These are phyloP conservation scores for Laticauda colubrina DNA, from an alignment of 2,113 vertebrate species.

Conservation along the genomic window DNA sequence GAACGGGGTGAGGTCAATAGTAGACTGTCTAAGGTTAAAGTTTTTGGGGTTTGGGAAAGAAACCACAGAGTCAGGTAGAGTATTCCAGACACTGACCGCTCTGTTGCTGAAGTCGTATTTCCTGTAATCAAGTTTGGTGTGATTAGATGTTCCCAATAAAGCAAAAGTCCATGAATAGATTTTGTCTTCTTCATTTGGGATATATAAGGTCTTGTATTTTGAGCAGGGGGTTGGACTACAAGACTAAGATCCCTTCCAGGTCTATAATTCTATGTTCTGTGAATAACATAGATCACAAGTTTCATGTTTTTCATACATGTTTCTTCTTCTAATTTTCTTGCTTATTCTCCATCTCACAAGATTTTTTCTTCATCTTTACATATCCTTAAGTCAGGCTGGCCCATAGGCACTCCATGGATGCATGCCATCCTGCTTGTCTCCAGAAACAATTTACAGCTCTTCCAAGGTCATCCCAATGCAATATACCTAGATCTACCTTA, in stretches of 20 bases:
- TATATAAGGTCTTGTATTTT: not conserved
- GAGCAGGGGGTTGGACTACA: not conserved
- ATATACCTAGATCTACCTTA: not conserved
- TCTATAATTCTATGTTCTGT: too few relatives aligned
- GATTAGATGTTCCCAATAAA: not conserved
- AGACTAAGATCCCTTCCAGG: not conserved
- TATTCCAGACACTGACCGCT: too few relatives aligned
- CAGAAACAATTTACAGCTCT: not conserved
- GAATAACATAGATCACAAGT: not conserved
- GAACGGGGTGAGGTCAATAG: too few relatives aligned
- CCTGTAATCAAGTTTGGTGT: too few relatives aligned
- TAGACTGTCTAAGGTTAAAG: too few relatives aligned
- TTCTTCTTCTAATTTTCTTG: conserved; percentile 4
- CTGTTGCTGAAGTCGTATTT: too few relatives aligned
- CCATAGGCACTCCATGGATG: not conserved
- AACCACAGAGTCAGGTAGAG: too few relatives aligned
- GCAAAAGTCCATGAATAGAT: not conserved
- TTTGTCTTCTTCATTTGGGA: not conserved
- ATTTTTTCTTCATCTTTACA: not conserved
- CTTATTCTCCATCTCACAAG: not conserved
- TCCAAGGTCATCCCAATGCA: not conserved
- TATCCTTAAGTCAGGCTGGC: not conserved
- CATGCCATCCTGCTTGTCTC: not conserved
- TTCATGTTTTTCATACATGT: not conserved
- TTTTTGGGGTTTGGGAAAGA: too few relatives aligned